Base-by-base conservation (phyloP, 1,140 invertebrate species). In the Bombus soroeensis region DNA sequence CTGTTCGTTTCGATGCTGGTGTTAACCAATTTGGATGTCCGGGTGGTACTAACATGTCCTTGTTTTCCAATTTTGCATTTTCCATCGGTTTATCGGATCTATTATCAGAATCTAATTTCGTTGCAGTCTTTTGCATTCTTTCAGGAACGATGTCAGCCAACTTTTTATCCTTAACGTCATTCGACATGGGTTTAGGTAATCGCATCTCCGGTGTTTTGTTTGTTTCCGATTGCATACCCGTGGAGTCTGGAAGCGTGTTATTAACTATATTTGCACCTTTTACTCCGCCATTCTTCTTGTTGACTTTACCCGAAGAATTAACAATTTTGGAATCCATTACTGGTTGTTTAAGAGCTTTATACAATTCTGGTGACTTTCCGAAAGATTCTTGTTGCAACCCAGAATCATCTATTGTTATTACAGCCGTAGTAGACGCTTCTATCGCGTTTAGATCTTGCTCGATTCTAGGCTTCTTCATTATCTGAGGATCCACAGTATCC, bases 11-110 rank as follows among this genome's bases (percentile, higher is more conserved):
- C 12, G 93, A 92, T 28, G 91, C 80, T 37, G 95, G 95, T 2
- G 95, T 92, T 9, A 95, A 78, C 95, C 95, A 95, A 76, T 95
- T 94, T 79, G 94, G 90, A 57, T 92, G 88, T 68, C 90, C 91
- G 43, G 89, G 81, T 68, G 88, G 72, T 75, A 88, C 43, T 57
- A 88, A 83, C 32, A 87, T 81, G 22, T 92, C 91, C 10, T 86
- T 90, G 62, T 71, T 90, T 18, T 89, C 88, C 25, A 70, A 32
- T 28, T 76, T 88, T 8, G 28, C 9, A 25, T 59, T 79, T 3
- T 90, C 89, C 10, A 25, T 62, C 25, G 66, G 3, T 57, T 87
- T 89, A 87, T 73, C 83, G 25, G 43, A 39, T 77, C 81, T 90
- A 28, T 84, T 79, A 5, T 83, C 84, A 0, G 53, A 57, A 80